Base-by-base conservation (phyloP, 2,113 vertebrate genomes). In the Plecturocebus donacophilus region DNA sequence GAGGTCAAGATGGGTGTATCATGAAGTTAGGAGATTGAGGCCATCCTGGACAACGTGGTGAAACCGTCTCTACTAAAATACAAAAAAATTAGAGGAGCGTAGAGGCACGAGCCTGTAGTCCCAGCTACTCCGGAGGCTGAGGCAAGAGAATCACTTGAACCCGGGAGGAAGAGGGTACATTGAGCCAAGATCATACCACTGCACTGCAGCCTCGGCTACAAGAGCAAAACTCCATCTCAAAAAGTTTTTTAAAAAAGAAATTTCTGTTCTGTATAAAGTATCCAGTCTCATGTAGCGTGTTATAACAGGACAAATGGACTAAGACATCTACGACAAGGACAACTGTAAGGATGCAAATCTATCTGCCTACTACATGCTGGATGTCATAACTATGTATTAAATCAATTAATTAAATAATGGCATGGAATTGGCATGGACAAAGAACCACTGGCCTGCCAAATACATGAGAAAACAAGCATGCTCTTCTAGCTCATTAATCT, bases 401-500 rank as follows among this genome's bases (percentile, higher is more conserved):
- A 88, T 75, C 27, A 87, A 70, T 66, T 61, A 75, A 49, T 90
- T 20, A 83, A 96, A 75, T 52, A 64, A 35, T 82, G 13, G 1
- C 30, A 8, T 32, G 20, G 8, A 87, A 21, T 12, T 52, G 13
- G 58, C 70, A 40, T 10, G 16, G 82, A 52, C 52, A 11, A 94
- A 80, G 40, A 86, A 87, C 2, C 14, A 68, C 10, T 32, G 2
- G 66, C 4, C 38, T 21, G 4, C 38, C 30, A 87, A 66, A 93
- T 52, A 6, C 3, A 64, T 45, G 27, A 90, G 21, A 38, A 86
- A 83, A 21, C 25, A 92, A 82, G 38, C 20, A 25, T 5, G 1
- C 47, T 86, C 96, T 86, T 81, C 40, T 81, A 49, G 16, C 68
- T 82, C 27, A 70, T 94, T 77, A 89, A 79, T 83, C 32, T 83